phyloP scores from a whole-genome alignment of 2,888 invertebrate genomes.

The Cybosia mesomella region DNA sequence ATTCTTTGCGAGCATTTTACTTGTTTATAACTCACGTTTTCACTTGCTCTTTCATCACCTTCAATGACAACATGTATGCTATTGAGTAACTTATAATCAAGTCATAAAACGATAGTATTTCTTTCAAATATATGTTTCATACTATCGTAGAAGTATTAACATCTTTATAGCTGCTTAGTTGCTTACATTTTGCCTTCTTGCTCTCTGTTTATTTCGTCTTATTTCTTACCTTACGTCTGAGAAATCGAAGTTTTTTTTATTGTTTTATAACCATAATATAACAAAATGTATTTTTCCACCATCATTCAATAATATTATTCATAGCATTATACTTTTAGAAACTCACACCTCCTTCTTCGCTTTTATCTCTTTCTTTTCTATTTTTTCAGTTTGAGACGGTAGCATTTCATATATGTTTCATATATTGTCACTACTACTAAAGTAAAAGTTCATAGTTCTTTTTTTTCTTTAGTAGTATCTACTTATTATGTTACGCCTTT shows the following conservation, averaged over 20 bases:
- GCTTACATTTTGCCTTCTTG: neutral
- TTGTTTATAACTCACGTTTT: neutral
- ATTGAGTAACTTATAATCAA: too few species aligned
- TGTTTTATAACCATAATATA: too few species aligned
- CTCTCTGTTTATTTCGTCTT: neutral
- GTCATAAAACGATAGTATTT: too few species aligned
- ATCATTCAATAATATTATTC: neutral
- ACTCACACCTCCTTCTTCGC: too few species aligned
- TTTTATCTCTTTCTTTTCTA: neutral
- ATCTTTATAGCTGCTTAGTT: neutral
- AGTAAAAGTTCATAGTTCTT: neutral
- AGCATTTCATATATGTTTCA: neutral
- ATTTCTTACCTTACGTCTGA: neutral
- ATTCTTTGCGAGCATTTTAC: neutral
- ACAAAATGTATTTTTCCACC: too few species aligned
- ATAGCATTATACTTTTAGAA: neutral
- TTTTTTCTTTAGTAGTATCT: neutral
- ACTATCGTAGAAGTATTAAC: too few species aligned
- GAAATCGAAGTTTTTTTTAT: too few species aligned
- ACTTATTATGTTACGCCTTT: neutral
- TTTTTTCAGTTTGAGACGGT: neutral
- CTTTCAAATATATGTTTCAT: too few species aligned
- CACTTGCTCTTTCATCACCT: neutral
- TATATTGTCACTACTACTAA: neutral
- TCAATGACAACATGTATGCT: neutral